A percentile compares a stretch with the other conserved stretches of the same genome.
Conservation (phyloP, 2,888 invertebrate species). For the Andrena camellia region DNA sequence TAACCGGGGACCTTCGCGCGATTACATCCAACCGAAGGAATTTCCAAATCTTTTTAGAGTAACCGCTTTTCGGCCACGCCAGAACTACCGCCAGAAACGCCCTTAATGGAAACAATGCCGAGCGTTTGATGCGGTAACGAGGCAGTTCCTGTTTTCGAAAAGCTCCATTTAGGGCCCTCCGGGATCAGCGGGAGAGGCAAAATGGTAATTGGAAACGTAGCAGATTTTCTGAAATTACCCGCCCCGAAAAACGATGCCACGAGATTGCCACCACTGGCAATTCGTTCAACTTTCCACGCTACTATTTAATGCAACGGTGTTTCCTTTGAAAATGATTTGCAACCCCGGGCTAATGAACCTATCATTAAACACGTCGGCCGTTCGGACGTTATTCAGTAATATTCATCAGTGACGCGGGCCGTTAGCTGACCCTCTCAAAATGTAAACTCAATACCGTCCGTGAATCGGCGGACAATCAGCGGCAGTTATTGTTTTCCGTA, state of each 20-base stretch:
- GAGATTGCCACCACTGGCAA: neutral
- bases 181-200: neutral
- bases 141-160: constrained; percentile 7
- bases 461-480: constrained; percentile 66
- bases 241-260: neutral
- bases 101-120: constrained; percentile 1
- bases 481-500: constrained; percentile 60
- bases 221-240: constrained; percentile 12
- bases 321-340: constrained; percentile 11
- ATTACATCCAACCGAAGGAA: constrained; percentile 19
- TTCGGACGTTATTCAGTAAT: constrained; percentile 42
- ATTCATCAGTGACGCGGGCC: constrained; percentile 39
- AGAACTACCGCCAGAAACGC: neutral
- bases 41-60: constrained; percentile 19
- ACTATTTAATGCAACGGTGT: neutral
- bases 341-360: constrained; percentile 14
- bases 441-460: constrained; percentile 67
- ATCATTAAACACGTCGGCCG: constrained; percentile 28
- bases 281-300: neutral
- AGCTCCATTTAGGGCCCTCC: neutral
- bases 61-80: neutral
- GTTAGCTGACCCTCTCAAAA: constrained; percentile 55
- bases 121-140: constrained; percentile 10
- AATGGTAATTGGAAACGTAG: neutral
- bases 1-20: constrained; percentile 1